phyloP scores from a whole-genome alignment of 2,888 invertebrate species.

The Thereva nobilitata region DNA sequence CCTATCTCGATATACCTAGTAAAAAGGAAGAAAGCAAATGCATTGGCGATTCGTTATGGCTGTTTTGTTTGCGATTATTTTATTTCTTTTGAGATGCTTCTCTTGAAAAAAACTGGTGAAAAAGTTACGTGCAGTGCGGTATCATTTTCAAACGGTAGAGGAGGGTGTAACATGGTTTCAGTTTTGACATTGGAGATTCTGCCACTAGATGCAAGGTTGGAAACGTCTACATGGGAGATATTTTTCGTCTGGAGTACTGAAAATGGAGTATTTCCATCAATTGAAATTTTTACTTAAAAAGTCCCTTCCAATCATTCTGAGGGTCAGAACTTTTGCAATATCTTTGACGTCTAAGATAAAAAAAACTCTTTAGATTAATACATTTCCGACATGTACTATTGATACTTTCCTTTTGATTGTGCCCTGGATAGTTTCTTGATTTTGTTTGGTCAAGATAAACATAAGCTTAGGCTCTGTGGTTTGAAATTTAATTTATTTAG shows the following conservation, averaged over 20 bases:
- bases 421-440: too few species aligned
- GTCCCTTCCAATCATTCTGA: slow-evolving; percentile 6
- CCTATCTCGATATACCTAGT: background rate
- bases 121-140: slow-evolving; percentile 11
- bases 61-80: slow-evolving; percentile 23
- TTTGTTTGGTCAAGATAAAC: too few species aligned
- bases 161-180: too few species aligned
- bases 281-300: slow-evolving; percentile 20
- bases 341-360: slow-evolving; percentile 18
- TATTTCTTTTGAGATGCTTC: background rate
- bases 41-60: slow-evolving; percentile 5
- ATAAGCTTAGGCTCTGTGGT: too few species aligned
- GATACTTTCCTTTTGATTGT: too few species aligned
- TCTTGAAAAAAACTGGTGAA: slow-evolving; percentile 7
- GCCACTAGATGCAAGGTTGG: too few species aligned
- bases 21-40: background rate
- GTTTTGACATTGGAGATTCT: too few species aligned
- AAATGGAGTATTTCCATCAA: slow-evolving; percentile 9
- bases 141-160: background rate
- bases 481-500: too few species aligned
- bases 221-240: too few species aligned
- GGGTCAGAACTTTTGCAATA: slow-evolving; percentile 24
- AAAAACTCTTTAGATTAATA: background rate
- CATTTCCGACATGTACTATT: too few species aligned
- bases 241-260: background rate